Evolutionary conservation across 2,797 vertebrate species (phyloP).

Genomic region (Propithecus deckenii): DNA sequence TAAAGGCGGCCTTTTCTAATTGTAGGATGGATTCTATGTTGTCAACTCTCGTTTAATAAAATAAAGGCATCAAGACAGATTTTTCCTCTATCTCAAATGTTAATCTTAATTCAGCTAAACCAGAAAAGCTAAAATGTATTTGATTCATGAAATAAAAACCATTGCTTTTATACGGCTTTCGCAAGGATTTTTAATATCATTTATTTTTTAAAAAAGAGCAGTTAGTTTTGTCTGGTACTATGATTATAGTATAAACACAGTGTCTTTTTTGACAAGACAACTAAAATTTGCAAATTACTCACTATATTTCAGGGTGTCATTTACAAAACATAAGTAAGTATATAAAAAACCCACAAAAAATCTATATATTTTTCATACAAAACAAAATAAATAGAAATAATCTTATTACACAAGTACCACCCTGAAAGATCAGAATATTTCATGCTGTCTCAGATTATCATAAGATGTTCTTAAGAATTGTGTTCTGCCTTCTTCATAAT

Average conservation of each 20-base stretch:
- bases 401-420: background rate
- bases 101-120: background rate
- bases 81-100: background rate
- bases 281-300: background rate
- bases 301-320: background rate
- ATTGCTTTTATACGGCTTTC: background rate
- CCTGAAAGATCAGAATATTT: fast-evolving
- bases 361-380: background rate
- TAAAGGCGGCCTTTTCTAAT: background rate
- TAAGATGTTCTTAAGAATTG: background rate
- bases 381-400: background rate
- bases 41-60: constrained; percentile 41
- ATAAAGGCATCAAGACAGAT: background rate
- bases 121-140: background rate
- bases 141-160: constrained; percentile 18
- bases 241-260: background rate
- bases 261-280: background rate
- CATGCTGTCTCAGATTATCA: background rate
- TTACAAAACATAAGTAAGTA: background rate
- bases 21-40: background rate
- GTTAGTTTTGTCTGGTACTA: background rate
- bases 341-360: background rate
- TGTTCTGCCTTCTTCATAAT: background rate
- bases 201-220: constrained; percentile 12
- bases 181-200: background rate